These are phyloP conservation scores for Helleia helle DNA, from an alignment of 2,888 invertebrate species.

Conservation along the genomic window DNA sequence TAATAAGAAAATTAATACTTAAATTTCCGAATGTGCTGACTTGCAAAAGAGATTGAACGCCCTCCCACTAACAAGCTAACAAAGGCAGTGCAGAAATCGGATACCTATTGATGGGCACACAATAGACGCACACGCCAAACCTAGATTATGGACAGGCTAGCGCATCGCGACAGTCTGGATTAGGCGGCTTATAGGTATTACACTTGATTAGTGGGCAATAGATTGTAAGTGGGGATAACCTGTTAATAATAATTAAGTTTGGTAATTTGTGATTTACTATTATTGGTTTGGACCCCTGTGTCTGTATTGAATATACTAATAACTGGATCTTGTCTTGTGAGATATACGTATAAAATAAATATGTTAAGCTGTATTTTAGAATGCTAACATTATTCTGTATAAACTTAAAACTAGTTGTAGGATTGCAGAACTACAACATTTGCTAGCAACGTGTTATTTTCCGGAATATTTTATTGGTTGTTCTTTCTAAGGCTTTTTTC, in stretches of 20 bases:
- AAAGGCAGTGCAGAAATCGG: constrained; percentile 12
- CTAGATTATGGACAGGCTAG: constrained; percentile 16
- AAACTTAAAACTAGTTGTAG: too few species aligned
- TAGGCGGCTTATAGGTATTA: constrained; percentile 36
- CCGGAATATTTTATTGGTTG: too few species aligned
- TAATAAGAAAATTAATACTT: too few species aligned
- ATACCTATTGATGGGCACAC: constrained; percentile 16
- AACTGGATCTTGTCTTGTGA: too few species aligned
- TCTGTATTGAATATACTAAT: neutral
- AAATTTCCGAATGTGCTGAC: too few species aligned
- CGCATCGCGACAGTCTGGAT: constrained; percentile 23
- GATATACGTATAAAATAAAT: too few species aligned
- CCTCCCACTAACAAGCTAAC: constrained; percentile 8
- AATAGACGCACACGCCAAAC: constrained; percentile 11
- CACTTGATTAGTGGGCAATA: constrained; percentile 31
- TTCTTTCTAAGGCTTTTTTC: too few species aligned
- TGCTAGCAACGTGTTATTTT: too few species aligned
- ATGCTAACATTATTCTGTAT: too few species aligned
- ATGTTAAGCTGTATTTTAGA: too few species aligned
- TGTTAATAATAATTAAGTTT: constrained; percentile 21
- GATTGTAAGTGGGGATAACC: constrained; percentile 27
- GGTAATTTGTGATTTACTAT: constrained; percentile 29
- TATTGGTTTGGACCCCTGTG: constrained; percentile 9
- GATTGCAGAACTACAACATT: too few species aligned
- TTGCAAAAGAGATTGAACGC: neutral